Base-by-base conservation (phyloP, 2,797 vertebrate genomes). In the Paramormyrops hopkinsi region DNA sequence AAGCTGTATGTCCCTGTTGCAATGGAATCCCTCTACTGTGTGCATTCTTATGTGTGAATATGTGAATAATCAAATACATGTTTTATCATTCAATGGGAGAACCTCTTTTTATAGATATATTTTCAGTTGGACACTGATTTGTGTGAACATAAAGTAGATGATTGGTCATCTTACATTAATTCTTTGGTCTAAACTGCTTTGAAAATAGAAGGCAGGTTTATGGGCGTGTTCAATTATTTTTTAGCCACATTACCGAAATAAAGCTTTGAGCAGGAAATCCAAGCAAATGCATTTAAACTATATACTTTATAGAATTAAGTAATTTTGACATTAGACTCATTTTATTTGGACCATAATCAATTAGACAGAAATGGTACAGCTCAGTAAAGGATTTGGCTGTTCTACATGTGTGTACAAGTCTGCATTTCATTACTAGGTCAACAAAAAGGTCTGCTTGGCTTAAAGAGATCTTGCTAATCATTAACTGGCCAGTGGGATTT, bases 401-500 rank as follows among this genome's bases (percentile, higher is more conserved):
- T 56, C 25, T 48, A 37, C 85, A 87, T 44, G 6, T 22, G 76
- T 48, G 59, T 89, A 37, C 48, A 69, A 22, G 53, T 86, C 54
- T 89, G 88, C 76, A 69, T 69, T 73, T 86, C 8, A 6, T 87
- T 65, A 25, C 83, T 48, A 86, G 29, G 12, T 89, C 50, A 50
- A 56, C 33, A 53, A 22, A 87, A 54, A 46, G 89, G 59, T 69
- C 25, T 84, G 46, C 56, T 89, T 89, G 90, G 88, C 91, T 91
- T 87, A 83, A 76, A 88, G 91, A 76, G 69, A 22, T 22, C 79
- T 87, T 86, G 94, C 94, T 95, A 92, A 96, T 96, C 89, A 96
- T 95, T 96, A 92, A 96, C 94, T 33, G 11, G 69, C 41, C 88
- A 91, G 91, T 93, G 91, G 86, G 89, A 93, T 95, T 94, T 94